phyloP scores from a whole-genome alignment of 1,140 invertebrate genomes.

The Diorhabda sublineata region DNA sequence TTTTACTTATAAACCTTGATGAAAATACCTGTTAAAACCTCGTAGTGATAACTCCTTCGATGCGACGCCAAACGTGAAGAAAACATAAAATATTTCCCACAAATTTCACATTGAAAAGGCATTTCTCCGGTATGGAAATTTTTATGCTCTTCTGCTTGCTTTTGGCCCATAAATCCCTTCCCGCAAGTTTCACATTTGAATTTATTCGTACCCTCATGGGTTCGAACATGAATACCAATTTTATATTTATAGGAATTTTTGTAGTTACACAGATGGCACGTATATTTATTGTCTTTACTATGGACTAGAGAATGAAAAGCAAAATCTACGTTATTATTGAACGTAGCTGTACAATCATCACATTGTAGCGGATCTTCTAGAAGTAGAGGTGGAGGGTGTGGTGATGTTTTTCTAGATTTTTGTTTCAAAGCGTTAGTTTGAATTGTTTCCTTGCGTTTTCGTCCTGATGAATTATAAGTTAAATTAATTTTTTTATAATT shows the following conservation, averaged over 20 bases:
- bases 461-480: too few species aligned
- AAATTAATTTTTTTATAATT: too few species aligned
- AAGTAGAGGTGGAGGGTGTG: conserved; percentile 8
- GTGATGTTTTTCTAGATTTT: conserved; percentile 9
- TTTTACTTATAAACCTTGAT: too few species aligned
- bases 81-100: conserved; percentile 54
- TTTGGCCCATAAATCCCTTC: conserved; percentile 44
- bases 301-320: conserved; percentile 42
- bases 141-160: conserved; percentile 48
- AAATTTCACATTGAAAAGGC: conserved; percentile 58
- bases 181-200: conserved; percentile 36
- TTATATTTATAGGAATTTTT: conserved; percentile 47
- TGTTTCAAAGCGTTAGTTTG: neutral
- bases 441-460: too few species aligned
- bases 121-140: conserved; percentile 61
- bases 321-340: conserved; percentile 37
- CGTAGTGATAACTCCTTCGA: conserved; percentile 39
- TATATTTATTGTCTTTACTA: conserved; percentile 41
- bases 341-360: conserved; percentile 38
- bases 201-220: conserved; percentile 27
- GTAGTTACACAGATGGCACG: conserved; percentile 48
- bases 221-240: conserved; percentile 34
- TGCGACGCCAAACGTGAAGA: conserved; percentile 39
- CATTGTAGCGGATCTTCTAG: conserved; percentile 32
- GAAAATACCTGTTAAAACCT: conserved; percentile 34